A percentile compares a stretch with the other conserved stretches of the same genome.
Evolutionary conservation across 1,140 invertebrate species (phyloP).

Genomic region (Gryon sp.): DNA sequence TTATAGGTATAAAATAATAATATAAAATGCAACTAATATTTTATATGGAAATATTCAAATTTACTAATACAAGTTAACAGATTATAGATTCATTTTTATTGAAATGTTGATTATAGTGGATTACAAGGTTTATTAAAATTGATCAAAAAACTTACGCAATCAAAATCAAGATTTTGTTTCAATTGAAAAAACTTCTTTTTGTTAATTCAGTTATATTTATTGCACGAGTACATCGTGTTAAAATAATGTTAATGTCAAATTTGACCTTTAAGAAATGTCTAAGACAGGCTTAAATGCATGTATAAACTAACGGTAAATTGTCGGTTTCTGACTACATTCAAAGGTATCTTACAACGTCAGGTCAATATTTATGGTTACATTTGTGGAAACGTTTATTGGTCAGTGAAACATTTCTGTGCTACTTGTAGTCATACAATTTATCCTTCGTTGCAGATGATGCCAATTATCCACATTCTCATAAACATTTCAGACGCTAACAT

Average conservation of each 20-base stretch:
- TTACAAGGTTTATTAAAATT: no score
- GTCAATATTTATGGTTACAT: constrained; percentile 16
- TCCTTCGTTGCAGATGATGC: not conserved
- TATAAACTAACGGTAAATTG: constrained; percentile 16
- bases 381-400: constrained; percentile 4
- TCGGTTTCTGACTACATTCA: constrained; percentile 6
- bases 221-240: no score
- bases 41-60: no score
- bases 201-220: no score
- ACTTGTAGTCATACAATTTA: constrained; percentile 20
- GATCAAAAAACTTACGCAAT: no score
- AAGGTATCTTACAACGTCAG: constrained; percentile 1
- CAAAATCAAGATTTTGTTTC: no score
- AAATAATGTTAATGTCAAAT: not conserved
- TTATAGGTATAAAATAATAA: no score
- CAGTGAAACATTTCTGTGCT: constrained; percentile 1
- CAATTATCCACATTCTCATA: constrained; percentile 31
- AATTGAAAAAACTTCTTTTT: no score
- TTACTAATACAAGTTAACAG: no score
- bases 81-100: no score
- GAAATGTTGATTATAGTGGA: no score
- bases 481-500: constrained; percentile 7
- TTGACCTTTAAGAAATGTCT: constrained; percentile 1
- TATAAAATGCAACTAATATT: no score
- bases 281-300: not conserved